Conservation (phyloP, 2,113 vertebrate genomes). For the Phylloscopus trochiloides region DNA sequence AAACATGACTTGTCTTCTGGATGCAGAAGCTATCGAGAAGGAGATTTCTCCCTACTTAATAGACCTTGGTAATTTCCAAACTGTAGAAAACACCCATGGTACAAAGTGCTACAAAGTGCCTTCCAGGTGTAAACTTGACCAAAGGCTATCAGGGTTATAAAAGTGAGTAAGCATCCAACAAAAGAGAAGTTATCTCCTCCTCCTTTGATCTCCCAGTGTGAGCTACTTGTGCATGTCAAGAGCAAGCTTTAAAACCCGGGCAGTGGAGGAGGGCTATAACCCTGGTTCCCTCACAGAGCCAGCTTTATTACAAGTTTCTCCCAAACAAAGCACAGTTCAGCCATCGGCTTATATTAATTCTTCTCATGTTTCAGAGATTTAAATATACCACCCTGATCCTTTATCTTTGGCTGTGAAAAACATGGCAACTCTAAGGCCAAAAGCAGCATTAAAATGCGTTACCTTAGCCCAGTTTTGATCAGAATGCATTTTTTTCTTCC, state of each 20-base stretch:
- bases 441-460: not conserved
- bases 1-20: not conserved
- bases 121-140: not conserved
- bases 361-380: slow-evolving; percentile 4
- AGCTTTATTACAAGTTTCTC: not conserved
- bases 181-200: not conserved
- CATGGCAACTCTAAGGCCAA: not conserved
- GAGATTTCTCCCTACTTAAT: not conserved
- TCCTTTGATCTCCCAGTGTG: not conserved
- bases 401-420: not conserved
- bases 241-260: not conserved
- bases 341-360: not conserved
- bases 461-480: not conserved
- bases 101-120: not conserved
- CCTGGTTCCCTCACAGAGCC: not conserved
- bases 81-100: fast-evolving
- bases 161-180: not conserved
- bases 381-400: not conserved
- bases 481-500: not conserved
- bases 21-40: fast-evolving
- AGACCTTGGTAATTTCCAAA: not conserved
- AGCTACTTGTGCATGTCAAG: not conserved
- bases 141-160: not conserved
- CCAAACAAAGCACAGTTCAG: not conserved
- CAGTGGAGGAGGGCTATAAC: not conserved